Conservation (phyloP, 2,113 vertebrate genomes). For the Scomber japonicus region DNA sequence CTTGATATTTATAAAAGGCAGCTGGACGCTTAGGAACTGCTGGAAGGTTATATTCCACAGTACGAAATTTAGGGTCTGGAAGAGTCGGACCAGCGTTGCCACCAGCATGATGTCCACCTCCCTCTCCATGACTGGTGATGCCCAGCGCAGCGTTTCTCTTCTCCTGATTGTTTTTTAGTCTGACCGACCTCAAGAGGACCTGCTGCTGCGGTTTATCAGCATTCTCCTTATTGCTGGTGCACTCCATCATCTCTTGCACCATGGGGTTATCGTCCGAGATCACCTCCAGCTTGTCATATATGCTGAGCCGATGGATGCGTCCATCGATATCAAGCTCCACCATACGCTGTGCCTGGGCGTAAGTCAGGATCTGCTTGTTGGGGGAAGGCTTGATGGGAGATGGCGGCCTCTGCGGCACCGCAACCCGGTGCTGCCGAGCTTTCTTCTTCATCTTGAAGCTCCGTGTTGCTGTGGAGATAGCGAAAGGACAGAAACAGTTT, state of each 20-base stretch:
- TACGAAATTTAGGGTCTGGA: slow-evolving; percentile 91
- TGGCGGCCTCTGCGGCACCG: slow-evolving; percentile 89
- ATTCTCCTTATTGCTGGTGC: slow-evolving; percentile 98
- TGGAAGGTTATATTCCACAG: slow-evolving; percentile 95
- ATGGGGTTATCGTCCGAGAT: slow-evolving; percentile 93
- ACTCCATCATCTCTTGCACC: slow-evolving; percentile 95
- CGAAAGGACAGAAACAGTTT: neutral
- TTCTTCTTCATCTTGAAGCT: slow-evolving; percentile 93
- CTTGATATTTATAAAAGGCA: slow-evolving; percentile 90
- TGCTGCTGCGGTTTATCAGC: slow-evolving; percentile 89
- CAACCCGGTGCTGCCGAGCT: slow-evolving; percentile 92
- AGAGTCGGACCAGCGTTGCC: slow-evolving; percentile 81
- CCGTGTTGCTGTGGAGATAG: slow-evolving; percentile 71
- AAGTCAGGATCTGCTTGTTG: slow-evolving; percentile 94
- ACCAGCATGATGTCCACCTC: slow-evolving; percentile 71
- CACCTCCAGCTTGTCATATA: slow-evolving; percentile 94
- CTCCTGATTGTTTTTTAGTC: slow-evolving; percentile 91
- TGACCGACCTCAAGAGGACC: slow-evolving; percentile 88
- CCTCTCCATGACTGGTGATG: slow-evolving; percentile 80
- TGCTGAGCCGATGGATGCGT: slow-evolving; percentile 93
- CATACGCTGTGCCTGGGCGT: slow-evolving; percentile 97
- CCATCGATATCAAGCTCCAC: slow-evolving; percentile 97
- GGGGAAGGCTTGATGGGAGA: slow-evolving; percentile 96
- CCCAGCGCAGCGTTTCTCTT: slow-evolving; percentile 90
- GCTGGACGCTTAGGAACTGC: slow-evolving; percentile 90